Conservation (phyloP, 2,113 vertebrate species). For the Mesocricetus auratus region DNA sequence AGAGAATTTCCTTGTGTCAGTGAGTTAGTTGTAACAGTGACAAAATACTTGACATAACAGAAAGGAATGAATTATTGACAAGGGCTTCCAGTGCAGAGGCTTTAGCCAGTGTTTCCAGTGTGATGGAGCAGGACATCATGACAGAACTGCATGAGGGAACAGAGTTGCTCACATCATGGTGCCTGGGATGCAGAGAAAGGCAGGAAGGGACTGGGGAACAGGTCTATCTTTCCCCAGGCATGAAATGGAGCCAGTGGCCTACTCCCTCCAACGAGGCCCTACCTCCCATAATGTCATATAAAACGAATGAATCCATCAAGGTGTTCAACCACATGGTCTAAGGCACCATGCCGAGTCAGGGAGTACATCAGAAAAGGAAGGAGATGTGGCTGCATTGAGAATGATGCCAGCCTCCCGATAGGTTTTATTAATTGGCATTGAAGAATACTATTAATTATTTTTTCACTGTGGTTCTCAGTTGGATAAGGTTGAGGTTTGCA, state of each 20-base stretch:
- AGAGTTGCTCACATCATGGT: background rate
- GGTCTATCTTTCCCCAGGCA: no score
- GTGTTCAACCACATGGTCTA: background rate
- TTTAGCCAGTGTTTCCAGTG: background rate
- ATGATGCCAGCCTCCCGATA: background rate
- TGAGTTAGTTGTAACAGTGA: background rate
- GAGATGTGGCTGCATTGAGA: background rate
- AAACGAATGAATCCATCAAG: background rate
- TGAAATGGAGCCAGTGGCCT: background rate
- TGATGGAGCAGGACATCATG: background rate
- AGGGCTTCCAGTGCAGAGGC: background rate
- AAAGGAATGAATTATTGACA: background rate
- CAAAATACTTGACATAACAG: background rate
- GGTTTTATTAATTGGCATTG: background rate
- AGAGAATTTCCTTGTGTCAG: background rate
- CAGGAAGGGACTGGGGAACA: background rate
- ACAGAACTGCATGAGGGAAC: no score
- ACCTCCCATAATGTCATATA: background rate
- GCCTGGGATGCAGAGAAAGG: background rate
- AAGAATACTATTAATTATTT: background rate
- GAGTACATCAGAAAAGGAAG: background rate
- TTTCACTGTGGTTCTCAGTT: background rate
- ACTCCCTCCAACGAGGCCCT: background rate
- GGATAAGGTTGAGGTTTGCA: background rate
- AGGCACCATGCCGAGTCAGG: background rate